Evolutionary conservation across 1,140 invertebrate genomes (phyloP).

Genomic region (Mercenaria mercenaria): DNA sequence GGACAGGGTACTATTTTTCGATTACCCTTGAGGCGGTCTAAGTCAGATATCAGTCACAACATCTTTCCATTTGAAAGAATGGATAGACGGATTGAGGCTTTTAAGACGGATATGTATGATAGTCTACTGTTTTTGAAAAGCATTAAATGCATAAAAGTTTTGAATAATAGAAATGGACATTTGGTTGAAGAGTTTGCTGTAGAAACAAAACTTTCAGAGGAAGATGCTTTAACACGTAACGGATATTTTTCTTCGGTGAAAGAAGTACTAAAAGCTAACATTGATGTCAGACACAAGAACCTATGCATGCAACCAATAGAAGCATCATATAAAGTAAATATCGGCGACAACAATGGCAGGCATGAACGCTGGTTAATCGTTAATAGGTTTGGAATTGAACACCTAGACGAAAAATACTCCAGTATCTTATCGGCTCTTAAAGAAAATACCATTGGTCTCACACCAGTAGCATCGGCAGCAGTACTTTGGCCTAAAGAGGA

Average conservation of each 20-base stretch:
- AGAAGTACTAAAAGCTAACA: background rate
- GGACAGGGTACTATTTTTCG: conserved; percentile 72
- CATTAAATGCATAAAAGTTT: conserved; percentile 64
- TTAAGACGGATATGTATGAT: conserved; percentile 72
- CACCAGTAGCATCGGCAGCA: conserved; percentile 68
- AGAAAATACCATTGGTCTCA: conserved; percentile 59
- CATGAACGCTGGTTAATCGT: conserved; percentile 72
- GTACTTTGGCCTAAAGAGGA: background rate
- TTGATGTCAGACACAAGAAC: background rate
- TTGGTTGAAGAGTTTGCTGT: conserved; percentile 64
- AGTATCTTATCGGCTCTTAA: conserved; percentile 44
- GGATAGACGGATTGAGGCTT: conserved; percentile 75
- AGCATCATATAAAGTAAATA: conserved; percentile 40
- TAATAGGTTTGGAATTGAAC: conserved; percentile 73
- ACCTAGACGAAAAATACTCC: conserved; percentile 33
- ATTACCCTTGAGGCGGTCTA: conserved; percentile 70
- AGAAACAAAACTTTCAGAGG: conserved; percentile 49
- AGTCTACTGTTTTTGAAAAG: conserved; percentile 79
- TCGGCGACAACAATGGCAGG: conserved; percentile 53
- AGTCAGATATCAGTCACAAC: conserved; percentile 75
- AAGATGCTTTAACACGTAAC: conserved; percentile 52
- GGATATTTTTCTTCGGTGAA: conserved; percentile 53
- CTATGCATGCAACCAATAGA: conserved; percentile 4
- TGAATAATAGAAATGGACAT: background rate
- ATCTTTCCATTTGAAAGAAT: conserved; percentile 69